These are phyloP conservation scores for Gulo gulo DNA, from an alignment of 2,113 vertebrate genomes.

Conservation along the genomic window DNA sequence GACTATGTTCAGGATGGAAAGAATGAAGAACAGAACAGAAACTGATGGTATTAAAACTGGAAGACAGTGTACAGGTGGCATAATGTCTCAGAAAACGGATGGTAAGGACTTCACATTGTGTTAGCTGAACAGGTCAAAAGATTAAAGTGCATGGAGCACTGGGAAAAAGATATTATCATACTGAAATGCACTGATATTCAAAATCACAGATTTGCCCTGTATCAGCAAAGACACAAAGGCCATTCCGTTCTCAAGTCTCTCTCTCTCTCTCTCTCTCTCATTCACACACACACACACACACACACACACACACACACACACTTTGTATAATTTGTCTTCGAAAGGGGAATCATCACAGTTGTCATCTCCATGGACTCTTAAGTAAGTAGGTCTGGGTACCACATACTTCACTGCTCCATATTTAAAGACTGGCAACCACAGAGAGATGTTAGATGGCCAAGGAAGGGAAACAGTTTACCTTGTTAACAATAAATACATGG, in stretches of 20 bases:
- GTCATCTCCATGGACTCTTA: neutral
- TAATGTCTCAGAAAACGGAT: neutral
- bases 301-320: neutral
- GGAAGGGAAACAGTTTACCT: neutral
- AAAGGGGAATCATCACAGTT: neutral
- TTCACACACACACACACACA: neutral
- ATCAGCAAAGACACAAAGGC: neutral
- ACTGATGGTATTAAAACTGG: neutral
- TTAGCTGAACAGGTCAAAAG: neutral
- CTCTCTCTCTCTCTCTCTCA: neutral
- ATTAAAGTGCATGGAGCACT: neutral
- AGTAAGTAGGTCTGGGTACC: neutral
- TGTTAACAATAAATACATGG: neutral
- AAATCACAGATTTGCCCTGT: neutral
- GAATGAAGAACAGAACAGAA: neutral
- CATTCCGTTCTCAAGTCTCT: neutral
- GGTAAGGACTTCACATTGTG: fast-evolving
- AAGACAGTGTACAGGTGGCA: neutral
- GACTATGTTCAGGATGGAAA: neutral
- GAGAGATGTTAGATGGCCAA: neutral
- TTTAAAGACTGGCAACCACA: neutral
- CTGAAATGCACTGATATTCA: neutral
- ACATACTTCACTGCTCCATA: neutral
- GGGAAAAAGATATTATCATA: neutral
- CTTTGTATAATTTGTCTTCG: neutral